phyloP scores from a whole-genome alignment of 64 coral and sea anemone species.

The Pocillopora verrucosa region DNA sequence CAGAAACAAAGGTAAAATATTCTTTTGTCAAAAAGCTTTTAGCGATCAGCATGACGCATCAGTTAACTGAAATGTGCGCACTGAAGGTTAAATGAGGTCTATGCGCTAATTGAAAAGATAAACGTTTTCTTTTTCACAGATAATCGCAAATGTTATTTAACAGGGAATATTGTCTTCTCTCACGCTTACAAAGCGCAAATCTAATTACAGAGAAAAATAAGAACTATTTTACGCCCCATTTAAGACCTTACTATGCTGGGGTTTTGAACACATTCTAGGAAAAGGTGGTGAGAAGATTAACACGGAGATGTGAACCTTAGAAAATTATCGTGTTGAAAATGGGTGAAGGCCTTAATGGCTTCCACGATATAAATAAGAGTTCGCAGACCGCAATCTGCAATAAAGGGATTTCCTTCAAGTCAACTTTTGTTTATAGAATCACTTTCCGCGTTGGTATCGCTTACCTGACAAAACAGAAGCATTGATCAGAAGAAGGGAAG shows the following conservation, averaged over 20 bases:
- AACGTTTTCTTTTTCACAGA: constrained; percentile 1
- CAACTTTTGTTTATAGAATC: background rate
- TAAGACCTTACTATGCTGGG: background rate
- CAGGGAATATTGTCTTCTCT: background rate
- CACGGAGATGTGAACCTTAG: no score
- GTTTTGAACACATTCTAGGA: no score
- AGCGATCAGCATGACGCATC: background rate
- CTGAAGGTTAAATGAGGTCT: constrained; percentile 29
- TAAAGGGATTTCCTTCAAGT: background rate
- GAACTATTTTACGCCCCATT: background rate
- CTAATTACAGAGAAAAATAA: background rate
- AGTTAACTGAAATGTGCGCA: background rate
- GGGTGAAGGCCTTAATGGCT: background rate
- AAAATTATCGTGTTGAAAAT: no score
- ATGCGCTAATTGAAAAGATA: constrained; percentile 22
- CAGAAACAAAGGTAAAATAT: background rate
- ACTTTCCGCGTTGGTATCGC: background rate
- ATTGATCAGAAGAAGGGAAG: background rate
- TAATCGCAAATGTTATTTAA: background rate
- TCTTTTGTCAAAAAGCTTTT: constrained; percentile 36
- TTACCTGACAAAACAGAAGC: constrained; percentile 26
- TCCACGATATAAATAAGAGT: background rate
- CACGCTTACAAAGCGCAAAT: background rate
- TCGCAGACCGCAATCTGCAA: background rate
- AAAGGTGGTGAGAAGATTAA: no score